Evolutionary conservation across 2,888 invertebrate genomes (phyloP), one percentile per base, ranked within the genome.

Genomic region (Pachycephus smyrnensis): DNA sequence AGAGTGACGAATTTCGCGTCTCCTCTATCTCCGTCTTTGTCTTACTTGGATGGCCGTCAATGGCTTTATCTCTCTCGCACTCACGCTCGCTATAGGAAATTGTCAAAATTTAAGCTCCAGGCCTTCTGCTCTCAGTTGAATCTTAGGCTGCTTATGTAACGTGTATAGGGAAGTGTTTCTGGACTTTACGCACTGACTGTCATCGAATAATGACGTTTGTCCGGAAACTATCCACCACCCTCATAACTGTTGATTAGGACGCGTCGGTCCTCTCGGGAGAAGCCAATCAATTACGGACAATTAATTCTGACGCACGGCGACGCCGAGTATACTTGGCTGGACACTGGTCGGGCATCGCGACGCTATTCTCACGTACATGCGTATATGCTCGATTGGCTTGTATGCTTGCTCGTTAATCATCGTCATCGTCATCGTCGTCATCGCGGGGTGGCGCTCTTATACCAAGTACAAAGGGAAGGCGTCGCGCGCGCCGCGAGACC

Each of bases 351-450:
- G 55, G 9, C 55, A 23, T 23, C 55, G 55, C 55, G 23, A 23
- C 6, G 55, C 23, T 55, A 55, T 55, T 23, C 9, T 55, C 23
- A 55, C 23, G 23, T 23, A 15, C 23, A 33, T 55, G 23, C 55
- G 23, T 55, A 23, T 55, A 55, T 9, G 23, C 40, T 40, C 23
- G 40, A 40, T 55, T 55, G 55, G 55, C 55, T 55, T 55, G 23
- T 23, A 15, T 2, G 1, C 55, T 55, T 23, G 55, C 23, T 77
- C 77, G 76, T 80, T 80, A 80, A 80, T 80, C 80, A 80, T 81
- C 81, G 78, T 80, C 83, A 80, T 81, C 82, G 78, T 80, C 82
- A 84, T 83, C 83, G 82, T 76, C 55, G 55, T 81, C 82, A 79
- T 75, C 81, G 69, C 75, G 75, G 77, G 77, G 74, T 80, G 79